These are phyloP conservation scores for Cheilosia urbana DNA, from an alignment of 2,888 invertebrate species.

Conservation along the genomic window DNA sequence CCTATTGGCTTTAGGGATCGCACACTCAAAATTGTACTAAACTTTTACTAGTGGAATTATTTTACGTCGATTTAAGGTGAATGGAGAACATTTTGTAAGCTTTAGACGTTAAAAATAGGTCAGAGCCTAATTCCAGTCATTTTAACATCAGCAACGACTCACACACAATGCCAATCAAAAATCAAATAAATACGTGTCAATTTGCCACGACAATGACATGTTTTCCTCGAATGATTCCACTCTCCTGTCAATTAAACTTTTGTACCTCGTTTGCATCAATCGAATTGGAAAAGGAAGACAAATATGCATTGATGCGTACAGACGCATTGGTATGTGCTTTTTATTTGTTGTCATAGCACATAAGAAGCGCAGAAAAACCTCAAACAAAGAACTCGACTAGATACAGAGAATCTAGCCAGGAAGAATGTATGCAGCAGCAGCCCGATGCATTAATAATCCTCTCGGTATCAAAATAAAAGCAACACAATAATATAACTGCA, in stretches of 20 bases:
- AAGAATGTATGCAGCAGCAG: neutral
- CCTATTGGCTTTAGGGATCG: too few relatives aligned
- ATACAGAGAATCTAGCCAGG: neutral
- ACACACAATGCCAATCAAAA: neutral
- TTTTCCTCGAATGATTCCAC: neutral
- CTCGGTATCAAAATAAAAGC: constrained; percentile 14
- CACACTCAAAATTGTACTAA: too few relatives aligned
- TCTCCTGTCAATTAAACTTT: neutral
- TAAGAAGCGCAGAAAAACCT: neutral
- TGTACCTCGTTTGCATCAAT: neutral
- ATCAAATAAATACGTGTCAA: neutral
- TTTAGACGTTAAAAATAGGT: neutral
- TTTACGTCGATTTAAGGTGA: too few relatives aligned
- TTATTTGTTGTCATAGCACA: neutral
- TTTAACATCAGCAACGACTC: neutral
- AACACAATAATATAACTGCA: constrained; percentile 17
- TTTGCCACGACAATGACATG: neutral
- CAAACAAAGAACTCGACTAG: neutral
- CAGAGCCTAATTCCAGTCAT: neutral
- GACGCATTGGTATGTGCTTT: neutral
- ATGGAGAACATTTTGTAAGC: too few relatives aligned
- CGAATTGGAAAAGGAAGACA: neutral
- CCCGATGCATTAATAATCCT: neutral
- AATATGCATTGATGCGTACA: too few relatives aligned
- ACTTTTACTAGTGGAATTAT: too few relatives aligned